Percentiles rank a stretch among this genome's conserved stretches.
Evolutionary conservation across 2,797 vertebrate species (phyloP).

Genomic region (Platyrinchus mystaceus): DNA sequence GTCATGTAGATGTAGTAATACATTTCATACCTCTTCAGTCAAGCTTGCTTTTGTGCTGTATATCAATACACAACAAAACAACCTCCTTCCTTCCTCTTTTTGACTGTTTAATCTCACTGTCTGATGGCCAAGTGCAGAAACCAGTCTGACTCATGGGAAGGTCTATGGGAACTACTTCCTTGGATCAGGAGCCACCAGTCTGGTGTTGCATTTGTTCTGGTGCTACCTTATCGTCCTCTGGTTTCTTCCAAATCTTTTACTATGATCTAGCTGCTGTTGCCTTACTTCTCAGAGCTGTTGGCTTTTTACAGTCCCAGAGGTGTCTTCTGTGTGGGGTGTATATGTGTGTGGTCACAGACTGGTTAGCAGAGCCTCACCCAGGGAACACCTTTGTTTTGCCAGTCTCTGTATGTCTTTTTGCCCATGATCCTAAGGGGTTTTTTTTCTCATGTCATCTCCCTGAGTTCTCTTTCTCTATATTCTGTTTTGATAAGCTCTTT

Average conservation of each 20-base stretch:
- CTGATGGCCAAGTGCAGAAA: neutral
- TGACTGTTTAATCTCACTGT: neutral
- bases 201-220: neutral
- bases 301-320: neutral
- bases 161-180: neutral
- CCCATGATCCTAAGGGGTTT: neutral
- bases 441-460: neutral
- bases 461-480: neutral
- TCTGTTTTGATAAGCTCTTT: neutral
- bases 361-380: neutral
- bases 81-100: neutral
- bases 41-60: neutral
- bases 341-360: fast-evolving
- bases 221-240: neutral
- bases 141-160: neutral
- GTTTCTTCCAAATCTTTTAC: neutral
- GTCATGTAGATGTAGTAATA: neutral
- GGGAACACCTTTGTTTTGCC: neutral
- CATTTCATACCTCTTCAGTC: neutral
- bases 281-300: neutral
- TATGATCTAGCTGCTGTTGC: neutral
- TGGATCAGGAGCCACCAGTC: neutral
- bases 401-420: neutral
- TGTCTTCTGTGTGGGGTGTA: neutral
- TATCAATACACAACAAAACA: neutral